These are phyloP conservation scores for Caenorhabditis briggsae DNA, from an alignment of 1,140 invertebrate genomes.

Conservation along the genomic window DNA sequence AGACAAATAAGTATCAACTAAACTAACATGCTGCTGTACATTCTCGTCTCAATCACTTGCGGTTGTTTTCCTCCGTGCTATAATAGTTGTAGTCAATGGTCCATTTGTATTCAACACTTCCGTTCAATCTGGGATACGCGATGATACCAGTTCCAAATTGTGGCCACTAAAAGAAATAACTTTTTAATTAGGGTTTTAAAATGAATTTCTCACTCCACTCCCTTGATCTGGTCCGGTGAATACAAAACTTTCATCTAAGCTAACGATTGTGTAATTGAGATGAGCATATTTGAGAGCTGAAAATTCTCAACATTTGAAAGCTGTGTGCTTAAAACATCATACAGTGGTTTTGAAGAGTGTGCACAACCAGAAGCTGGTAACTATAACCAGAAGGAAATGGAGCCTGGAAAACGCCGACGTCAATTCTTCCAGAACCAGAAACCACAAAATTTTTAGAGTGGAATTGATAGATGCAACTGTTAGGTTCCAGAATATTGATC, in stretches of 20 bases:
- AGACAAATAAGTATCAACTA: background rate
- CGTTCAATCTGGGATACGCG: background rate
- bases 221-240: background rate
- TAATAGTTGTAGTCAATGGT: background rate
- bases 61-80: background rate
- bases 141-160: background rate
- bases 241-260: background rate
- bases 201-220: background rate
- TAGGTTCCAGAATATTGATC: too few relatives aligned
- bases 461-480: background rate
- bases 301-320: background rate
- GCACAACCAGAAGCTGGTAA: background rate
- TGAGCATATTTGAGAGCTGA: background rate
- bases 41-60: background rate
- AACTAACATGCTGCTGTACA: background rate
- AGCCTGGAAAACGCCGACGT: background rate
- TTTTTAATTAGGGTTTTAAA: too few relatives aligned
- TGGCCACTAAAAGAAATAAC: background rate
- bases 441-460: background rate
- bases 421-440: background rate
- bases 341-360: background rate
- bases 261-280: background rate
- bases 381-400: background rate
- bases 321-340: background rate
- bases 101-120: background rate